A percentile compares a stretch with the other conserved stretches of the same genome.
phyloP scores from a whole-genome alignment of 2,113 vertebrate genomes.

The Tachycineta bicolor region DNA sequence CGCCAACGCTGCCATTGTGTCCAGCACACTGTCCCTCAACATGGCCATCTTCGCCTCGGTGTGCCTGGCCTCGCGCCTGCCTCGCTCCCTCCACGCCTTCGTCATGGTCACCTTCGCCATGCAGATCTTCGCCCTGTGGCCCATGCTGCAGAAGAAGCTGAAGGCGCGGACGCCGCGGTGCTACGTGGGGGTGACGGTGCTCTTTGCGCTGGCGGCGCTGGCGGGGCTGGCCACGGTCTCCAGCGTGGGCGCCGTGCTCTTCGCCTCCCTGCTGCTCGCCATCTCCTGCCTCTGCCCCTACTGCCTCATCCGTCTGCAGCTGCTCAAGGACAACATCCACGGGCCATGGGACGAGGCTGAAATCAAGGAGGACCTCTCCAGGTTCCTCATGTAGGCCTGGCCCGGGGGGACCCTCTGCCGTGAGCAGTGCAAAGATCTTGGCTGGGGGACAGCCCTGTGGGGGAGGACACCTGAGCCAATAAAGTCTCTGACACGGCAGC shows the following conservation, averaged over 20 bases:
- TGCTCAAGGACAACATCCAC: constrained; percentile 96
- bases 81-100: constrained; percentile 89
- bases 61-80: constrained; percentile 92
- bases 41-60: constrained; percentile 95
- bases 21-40: constrained; percentile 92
- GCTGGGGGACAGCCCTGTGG: neutral
- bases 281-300: constrained; percentile 89
- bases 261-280: constrained; percentile 79
- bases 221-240: constrained; percentile 81
- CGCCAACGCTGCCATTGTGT: constrained; percentile 86
- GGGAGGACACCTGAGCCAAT: neutral
- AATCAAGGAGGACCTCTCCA: constrained; percentile 92
- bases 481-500: neutral
- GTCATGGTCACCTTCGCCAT: constrained; percentile 93
- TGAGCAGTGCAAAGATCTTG: neutral
- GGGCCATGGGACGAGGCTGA: constrained; percentile 98
- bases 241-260: constrained; percentile 80
- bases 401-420: neutral
- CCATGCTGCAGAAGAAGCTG: constrained; percentile 89
- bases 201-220: constrained; percentile 81
- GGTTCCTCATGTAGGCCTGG: constrained; percentile 76
- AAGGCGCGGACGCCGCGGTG: constrained; percentile 76
- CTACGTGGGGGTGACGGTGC: constrained; percentile 81
- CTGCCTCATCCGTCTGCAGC: constrained; percentile 87
- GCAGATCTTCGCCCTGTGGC: constrained; percentile 95